Conservation (phyloP, 2,797 vertebrate species). For the Serranus cabrilla region DNA sequence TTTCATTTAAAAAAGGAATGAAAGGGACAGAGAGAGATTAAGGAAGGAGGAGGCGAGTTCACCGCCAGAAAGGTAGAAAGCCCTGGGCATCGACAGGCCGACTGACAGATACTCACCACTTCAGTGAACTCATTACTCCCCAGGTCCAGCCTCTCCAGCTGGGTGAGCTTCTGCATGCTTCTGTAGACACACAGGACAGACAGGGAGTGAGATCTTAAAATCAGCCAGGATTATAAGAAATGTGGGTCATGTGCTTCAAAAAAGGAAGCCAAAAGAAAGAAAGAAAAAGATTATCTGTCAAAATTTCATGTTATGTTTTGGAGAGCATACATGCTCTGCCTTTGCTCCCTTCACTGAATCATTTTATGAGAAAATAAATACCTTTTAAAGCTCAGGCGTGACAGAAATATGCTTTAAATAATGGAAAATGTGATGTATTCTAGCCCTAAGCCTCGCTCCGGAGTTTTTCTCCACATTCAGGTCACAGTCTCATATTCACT, state of each 20-base stretch:
- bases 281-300: neutral
- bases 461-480: slow-evolving; percentile 62
- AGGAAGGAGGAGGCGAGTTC: slow-evolving; percentile 33
- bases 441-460: slow-evolving; percentile 56
- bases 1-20: neutral
- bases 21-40: neutral
- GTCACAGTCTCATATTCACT: slow-evolving; percentile 55
- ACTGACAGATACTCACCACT: slow-evolving; percentile 92
- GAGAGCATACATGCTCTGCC: neutral
- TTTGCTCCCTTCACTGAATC: slow-evolving; percentile 16
- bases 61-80: slow-evolving; percentile 29
- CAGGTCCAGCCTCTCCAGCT: slow-evolving; percentile 97
- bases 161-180: slow-evolving; percentile 98
- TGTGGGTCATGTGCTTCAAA: neutral
- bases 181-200: slow-evolving; percentile 79
- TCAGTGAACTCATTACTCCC: slow-evolving; percentile 99
- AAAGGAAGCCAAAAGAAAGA: slow-evolving; percentile 11
- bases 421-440: slow-evolving; percentile 72
- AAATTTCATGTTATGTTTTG: slow-evolving; percentile 18
- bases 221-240: slow-evolving; percentile 1
- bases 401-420: slow-evolving; percentile 69
- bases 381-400: slow-evolving; percentile 40
- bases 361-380: slow-evolving; percentile 56
- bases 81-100: slow-evolving; percentile 42
- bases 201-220: slow-evolving; percentile 37